phyloP scores from a whole-genome alignment of 2,797 vertebrate genomes.

The Notolabrus celidotus region DNA sequence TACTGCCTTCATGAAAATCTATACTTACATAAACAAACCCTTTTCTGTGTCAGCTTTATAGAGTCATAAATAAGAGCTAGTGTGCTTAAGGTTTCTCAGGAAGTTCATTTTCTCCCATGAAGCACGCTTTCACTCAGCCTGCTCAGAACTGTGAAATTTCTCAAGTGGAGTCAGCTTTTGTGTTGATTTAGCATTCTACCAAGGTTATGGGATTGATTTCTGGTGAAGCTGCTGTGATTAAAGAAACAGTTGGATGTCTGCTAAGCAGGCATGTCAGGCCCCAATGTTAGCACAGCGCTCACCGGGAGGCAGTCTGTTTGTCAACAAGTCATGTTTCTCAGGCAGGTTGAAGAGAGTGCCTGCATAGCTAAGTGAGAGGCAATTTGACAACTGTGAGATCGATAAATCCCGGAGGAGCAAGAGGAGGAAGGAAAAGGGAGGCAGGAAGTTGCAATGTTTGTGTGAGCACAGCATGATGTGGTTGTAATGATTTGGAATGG shows the following conservation, averaged over 20 bases:
- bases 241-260: conserved; percentile 61
- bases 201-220: conserved; percentile 75
- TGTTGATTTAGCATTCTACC: conserved; percentile 69
- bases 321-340: conserved; percentile 69
- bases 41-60: conserved; percentile 19
- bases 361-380: conserved; percentile 55
- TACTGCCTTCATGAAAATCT: conserved; percentile 59
- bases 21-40: conserved; percentile 54
- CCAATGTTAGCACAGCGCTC: conserved; percentile 40
- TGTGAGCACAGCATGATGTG: conserved; percentile 9
- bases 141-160: conserved; percentile 24
- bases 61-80: conserved; percentile 31
- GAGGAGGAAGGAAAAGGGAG: conserved; percentile 13
- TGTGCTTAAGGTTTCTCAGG: conserved; percentile 38
- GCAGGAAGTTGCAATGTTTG: conserved; percentile 3
- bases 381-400: conserved; percentile 69
- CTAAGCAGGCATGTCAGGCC: conserved; percentile 59
- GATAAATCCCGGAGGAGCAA: conserved; percentile 50
- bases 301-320: conserved; percentile 61
- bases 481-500: conserved; percentile 11
- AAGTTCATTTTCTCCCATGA: conserved; percentile 51
- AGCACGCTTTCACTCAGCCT: conserved; percentile 10
- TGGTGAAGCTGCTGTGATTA: conserved; percentile 64
- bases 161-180: conserved; percentile 30
- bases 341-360: conserved; percentile 37